phyloP scores from a whole-genome alignment of 2,888 invertebrate species.

The Anagyrus pseudococci region DNA sequence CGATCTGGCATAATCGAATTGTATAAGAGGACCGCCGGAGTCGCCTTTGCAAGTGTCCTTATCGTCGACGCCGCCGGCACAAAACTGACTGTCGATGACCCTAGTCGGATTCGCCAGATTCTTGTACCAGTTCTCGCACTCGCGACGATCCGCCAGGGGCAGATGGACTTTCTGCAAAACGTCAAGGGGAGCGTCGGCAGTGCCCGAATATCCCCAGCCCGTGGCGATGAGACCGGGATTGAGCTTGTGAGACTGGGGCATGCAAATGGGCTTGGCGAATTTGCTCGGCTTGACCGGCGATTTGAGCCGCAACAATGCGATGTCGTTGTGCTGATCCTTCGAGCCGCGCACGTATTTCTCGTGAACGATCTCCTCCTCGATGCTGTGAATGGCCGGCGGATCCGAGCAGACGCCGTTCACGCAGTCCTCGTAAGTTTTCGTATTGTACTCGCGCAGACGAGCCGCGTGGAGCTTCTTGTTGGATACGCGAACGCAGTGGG shows the following conservation, averaged over 20 bases:
- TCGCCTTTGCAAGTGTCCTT: not conserved
- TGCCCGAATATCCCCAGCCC: not conserved
- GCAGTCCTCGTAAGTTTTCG: not conserved
- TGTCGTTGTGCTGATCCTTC: not conserved
- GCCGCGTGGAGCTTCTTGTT: not conserved
- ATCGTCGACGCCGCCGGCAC: not conserved
- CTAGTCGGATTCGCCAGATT: not conserved
- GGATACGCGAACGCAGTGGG: not conserved
- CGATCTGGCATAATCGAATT: not conserved
- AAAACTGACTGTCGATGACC: not conserved
- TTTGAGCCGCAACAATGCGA: not conserved
- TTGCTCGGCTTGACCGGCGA: not conserved
- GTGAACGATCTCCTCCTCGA: not conserved
- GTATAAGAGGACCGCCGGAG: not conserved
- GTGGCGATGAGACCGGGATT: not conserved
- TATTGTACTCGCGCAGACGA: not conserved
- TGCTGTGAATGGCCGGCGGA: not conserved
- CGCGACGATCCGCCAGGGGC: not conserved
- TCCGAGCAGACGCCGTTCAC: not conserved
- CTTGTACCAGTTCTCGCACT: not conserved
- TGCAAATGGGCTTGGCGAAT: not conserved
- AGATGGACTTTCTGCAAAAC: not conserved
- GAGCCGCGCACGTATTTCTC: not conserved
- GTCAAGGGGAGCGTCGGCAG: not conserved
- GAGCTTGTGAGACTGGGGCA: not conserved